Percentiles rank a stretch among this genome's conserved stretches.
phyloP scores from a whole-genome alignment of 2,797 vertebrate genomes.

The Enoplosus armatus region DNA sequence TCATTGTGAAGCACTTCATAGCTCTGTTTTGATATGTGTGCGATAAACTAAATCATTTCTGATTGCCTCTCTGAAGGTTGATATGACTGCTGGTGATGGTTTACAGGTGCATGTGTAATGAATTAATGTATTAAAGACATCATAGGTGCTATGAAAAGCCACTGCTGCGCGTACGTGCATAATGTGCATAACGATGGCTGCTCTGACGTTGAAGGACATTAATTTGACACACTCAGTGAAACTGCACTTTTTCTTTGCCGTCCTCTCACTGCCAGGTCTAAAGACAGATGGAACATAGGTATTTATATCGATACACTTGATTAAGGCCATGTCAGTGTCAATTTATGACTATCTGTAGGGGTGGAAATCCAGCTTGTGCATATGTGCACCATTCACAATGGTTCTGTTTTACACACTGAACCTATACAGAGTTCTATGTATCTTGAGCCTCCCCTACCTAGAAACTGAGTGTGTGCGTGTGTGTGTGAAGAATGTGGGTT shows the following conservation, averaged over 20 bases:
- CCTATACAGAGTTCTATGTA: neutral
- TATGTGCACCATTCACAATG: neutral
- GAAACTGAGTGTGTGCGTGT: neutral
- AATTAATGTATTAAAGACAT: constrained; percentile 41
- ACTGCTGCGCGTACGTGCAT: neutral
- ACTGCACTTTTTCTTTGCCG: neutral
- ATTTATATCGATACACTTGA: constrained; percentile 27
- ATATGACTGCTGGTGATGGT: constrained; percentile 10
- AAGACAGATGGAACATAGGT: neutral
- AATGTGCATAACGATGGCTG: neutral
- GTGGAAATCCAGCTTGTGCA: neutral
- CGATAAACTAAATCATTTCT: constrained; percentile 37
- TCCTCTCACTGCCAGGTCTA: neutral
- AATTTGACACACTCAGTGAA: neutral
- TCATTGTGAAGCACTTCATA: constrained; percentile 10
- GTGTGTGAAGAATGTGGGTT: constrained; percentile 2
- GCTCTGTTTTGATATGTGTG: constrained; percentile 23
- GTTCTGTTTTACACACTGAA: constrained; percentile 13
- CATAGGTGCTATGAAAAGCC: constrained; percentile 20
- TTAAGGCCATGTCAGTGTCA: neutral
- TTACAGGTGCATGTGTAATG: constrained; percentile 33
- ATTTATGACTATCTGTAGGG: neutral
- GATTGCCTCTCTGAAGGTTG: constrained; percentile 35
- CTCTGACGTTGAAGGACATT: neutral
- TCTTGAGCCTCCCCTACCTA: neutral